Evolutionary conservation across 2,888 invertebrate species (phyloP), one percentile per base, ranked within the genome.

Genomic region (Cephalotes varians): DNA sequence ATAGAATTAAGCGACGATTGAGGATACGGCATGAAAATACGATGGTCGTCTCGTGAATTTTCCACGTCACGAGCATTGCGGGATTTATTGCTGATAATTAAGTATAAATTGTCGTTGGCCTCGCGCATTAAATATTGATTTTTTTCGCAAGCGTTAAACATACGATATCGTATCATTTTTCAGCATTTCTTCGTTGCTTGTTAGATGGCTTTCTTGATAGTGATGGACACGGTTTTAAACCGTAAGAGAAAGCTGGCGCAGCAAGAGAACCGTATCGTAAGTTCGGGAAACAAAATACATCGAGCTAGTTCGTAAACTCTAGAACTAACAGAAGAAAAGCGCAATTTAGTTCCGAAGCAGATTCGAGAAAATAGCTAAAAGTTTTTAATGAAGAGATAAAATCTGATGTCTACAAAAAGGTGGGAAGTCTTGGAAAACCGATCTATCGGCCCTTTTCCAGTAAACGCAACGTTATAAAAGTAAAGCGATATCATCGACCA

Each of bases 81-180:
- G 12, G 89, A 89, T 89, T 89, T 90, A 90, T 86, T 40, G 76
- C 12, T 18, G 81, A 69, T 60, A 90, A 89, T 89, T 90, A 89
- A 90, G 81, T 87, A 84, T 85, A 83, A 90, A 84, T 85, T 83
- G 85, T 84, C 71, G 79, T 60, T 85, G 80, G 73, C 76, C 81
- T 82, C 79, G 72, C 88, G 77, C 85, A 58, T 54, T 77, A 67
- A 83, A 89, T 85, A 89, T 87, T 89, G 88, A 85, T 77, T 62
- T 67, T 44, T 82, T 86, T 64, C 65, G 56, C 67, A 49, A 64
- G 60, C 15, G 56, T 49, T 31, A 47, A 62, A 62, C 37, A 74
- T 69, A 54, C 37, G 25, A 6, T 15, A 21, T 25, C 28, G 47
- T 86, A 74, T 82, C 80, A 79, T 37, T 82, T 49, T 28, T 25